phyloP scores from a whole-genome alignment of 2,888 invertebrate species.

The Mythimna ferrago region DNA sequence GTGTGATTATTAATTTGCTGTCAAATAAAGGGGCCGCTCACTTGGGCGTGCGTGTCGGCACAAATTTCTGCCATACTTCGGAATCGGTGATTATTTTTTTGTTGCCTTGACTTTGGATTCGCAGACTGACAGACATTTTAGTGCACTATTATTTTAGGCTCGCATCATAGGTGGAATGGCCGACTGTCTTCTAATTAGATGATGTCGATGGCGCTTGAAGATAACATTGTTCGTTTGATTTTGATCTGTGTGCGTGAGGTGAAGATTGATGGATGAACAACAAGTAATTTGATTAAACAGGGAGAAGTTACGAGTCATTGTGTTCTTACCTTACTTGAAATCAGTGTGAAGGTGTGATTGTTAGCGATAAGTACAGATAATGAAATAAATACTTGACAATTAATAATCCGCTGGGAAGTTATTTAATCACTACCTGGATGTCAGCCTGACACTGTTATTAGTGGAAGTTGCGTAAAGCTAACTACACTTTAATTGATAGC shows the following conservation, averaged over 20 bases:
- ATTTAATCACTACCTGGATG: conserved; percentile 24
- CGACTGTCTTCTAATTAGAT: conserved; percentile 78
- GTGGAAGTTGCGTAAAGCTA: conserved; percentile 37
- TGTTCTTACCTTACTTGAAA: conserved; percentile 21
- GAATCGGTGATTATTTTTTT: conserved; percentile 89
- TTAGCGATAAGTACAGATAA: conserved; percentile 41
- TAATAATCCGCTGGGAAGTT: conserved; percentile 32
- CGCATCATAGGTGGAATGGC: conserved; percentile 76
- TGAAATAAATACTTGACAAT: conserved; percentile 43
- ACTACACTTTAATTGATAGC: conserved; percentile 36
- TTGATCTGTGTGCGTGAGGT: conserved; percentile 54
- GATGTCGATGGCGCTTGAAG: conserved; percentile 72
- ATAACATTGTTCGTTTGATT: conserved; percentile 63
- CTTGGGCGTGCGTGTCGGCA: conserved; percentile 90
- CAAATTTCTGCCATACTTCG: conserved; percentile 90
- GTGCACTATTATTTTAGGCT: conserved; percentile 80
- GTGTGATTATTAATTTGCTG: conserved; percentile 90
- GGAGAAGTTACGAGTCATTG: conserved; percentile 32
- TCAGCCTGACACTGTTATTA: conserved; percentile 20
- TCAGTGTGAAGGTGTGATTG: conserved; percentile 34
- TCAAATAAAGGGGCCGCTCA: conserved; percentile 91
- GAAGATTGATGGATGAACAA: conserved; percentile 49
- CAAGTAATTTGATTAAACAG: conserved; percentile 50
- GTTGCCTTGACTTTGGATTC: conserved; percentile 86
- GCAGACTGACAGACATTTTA: conserved; percentile 86